Percentiles rank a stretch among this genome's conserved stretches.
Evolutionary conservation across 2,888 invertebrate genomes (phyloP).

Genomic region (Melanostoma scalare): DNA sequence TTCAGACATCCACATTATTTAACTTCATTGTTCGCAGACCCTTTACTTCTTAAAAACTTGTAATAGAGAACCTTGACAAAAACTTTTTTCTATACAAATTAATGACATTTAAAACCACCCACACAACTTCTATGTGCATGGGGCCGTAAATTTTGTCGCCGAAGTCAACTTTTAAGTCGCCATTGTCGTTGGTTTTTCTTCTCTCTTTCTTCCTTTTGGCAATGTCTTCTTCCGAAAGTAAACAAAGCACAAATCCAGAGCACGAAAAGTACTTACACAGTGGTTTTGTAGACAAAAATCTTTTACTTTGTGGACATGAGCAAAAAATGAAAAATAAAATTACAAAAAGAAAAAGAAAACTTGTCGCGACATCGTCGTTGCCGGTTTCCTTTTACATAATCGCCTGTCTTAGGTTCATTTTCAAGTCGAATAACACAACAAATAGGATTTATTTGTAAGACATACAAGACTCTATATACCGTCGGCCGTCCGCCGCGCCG

Average conservation of each 20-base stretch:
- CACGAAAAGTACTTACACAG: constrained; percentile 37
- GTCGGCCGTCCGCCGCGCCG: too few relatives aligned
- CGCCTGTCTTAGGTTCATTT: constrained; percentile 34
- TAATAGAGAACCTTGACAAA: background rate
- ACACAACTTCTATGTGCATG: constrained; percentile 10
- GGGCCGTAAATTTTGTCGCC: constrained; percentile 44
- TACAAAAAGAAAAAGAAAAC: background rate
- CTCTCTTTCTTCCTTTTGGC: background rate
- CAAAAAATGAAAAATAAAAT: constrained; percentile 26
- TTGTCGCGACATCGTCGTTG: constrained; percentile 1
- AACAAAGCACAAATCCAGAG: constrained; percentile 32
- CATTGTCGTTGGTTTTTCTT: constrained; percentile 19
- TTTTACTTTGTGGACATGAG: constrained; percentile 28
- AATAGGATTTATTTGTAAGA: constrained; percentile 34
- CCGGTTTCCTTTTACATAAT: constrained; percentile 55
- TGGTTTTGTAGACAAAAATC: constrained; percentile 41
- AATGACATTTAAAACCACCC: constrained; percentile 22
- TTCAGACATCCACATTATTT: too few relatives aligned
- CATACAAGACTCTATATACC: too few relatives aligned
- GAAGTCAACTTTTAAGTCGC: constrained; percentile 32
- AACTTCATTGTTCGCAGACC: too few relatives aligned
- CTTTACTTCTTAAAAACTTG: constrained; percentile 7
- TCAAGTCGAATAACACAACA: constrained; percentile 10
- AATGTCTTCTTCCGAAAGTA: constrained; percentile 26
- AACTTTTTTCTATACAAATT: constrained; percentile 37